Conservation (phyloP, 2,797 vertebrate genomes). For the Oreortyx pictus region DNA sequence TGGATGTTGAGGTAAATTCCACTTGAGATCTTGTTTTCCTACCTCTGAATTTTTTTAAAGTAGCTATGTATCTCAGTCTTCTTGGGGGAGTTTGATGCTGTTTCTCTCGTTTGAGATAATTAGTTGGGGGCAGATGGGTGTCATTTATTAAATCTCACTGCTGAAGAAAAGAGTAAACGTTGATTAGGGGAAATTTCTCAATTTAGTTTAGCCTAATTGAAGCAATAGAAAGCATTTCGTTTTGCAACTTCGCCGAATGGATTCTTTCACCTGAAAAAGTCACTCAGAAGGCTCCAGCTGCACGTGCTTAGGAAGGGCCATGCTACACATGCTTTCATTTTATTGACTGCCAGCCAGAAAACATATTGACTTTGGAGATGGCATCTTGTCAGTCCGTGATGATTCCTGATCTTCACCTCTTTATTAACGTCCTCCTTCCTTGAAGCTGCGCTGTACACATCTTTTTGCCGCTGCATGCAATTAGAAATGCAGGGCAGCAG, state of each 20-base stretch:
- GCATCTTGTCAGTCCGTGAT: neutral
- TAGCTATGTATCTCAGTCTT: neutral
- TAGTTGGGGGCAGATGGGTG: neutral
- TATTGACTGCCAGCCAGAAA: constrained; percentile 19
- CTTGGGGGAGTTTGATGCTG: neutral
- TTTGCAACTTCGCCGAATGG: constrained; percentile 5
- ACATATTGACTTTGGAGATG: neutral
- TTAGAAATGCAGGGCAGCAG: neutral
- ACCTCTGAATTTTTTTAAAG: neutral
- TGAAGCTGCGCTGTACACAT: neutral
- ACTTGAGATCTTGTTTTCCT: neutral
- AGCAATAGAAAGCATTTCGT: neutral
- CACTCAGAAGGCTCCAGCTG: constrained; percentile 45
- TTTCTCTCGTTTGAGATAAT: constrained; percentile 5
- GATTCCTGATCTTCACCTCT: constrained; percentile 1
- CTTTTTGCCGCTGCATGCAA: neutral
- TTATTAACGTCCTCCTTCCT: neutral
- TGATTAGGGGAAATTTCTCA: constrained; percentile 7
- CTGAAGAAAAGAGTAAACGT: neutral
- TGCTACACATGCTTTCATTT: neutral
- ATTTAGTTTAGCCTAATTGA: constrained; percentile 13
- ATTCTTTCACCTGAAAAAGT: constrained; percentile 39
- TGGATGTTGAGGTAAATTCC: neutral
- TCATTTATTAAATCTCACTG: constrained; percentile 3
- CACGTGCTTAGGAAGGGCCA: constrained; percentile 12